Percentiles rank a stretch among this genome's conserved stretches.
Conservation (phyloP, 2,113 vertebrate species). For the Halichoeres trimaculatus region DNA sequence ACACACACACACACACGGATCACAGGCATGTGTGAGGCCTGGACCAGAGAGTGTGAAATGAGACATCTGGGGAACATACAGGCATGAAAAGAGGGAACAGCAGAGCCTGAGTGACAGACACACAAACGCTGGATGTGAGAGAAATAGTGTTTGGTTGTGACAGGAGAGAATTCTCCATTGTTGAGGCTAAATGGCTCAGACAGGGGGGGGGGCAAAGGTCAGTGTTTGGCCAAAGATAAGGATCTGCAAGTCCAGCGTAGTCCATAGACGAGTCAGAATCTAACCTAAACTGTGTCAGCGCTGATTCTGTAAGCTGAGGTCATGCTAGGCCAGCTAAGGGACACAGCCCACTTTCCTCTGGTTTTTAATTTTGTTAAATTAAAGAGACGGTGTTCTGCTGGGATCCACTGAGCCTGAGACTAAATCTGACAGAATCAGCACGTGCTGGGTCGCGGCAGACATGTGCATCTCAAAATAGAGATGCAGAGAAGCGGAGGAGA, state of each 20-base stretch:
- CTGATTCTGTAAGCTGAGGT: not conserved
- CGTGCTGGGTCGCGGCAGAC: constrained; percentile 63
- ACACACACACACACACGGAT: constrained; percentile 22
- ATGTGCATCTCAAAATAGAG: constrained; percentile 74
- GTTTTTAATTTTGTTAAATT: constrained; percentile 33
- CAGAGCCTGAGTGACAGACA: constrained; percentile 6
- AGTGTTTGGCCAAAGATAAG: constrained; percentile 54
- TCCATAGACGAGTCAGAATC: not conserved
- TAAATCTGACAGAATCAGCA: constrained; percentile 66
- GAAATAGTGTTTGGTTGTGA: constrained; percentile 42
- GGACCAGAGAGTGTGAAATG: constrained; percentile 41
- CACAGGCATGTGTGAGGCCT: constrained; percentile 47
- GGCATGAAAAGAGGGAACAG: constrained; percentile 6
- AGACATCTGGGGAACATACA: constrained; percentile 57
- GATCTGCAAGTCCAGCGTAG: constrained; percentile 57
- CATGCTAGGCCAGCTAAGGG: constrained; percentile 1
- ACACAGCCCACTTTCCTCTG: constrained; percentile 34
- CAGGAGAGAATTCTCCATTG: constrained; percentile 51
- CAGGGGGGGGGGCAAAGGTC: constrained; percentile 49
- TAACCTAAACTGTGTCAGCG: constrained; percentile 19
- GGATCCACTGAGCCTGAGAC: constrained; percentile 37
- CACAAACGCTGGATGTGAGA: constrained; percentile 13
- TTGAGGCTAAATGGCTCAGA: constrained; percentile 34
- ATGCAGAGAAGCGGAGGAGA: constrained; percentile 36
- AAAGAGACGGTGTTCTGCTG: constrained; percentile 24